phyloP scores from a whole-genome alignment of 2,888 invertebrate genomes.

The Ophion ventricosus region DNA sequence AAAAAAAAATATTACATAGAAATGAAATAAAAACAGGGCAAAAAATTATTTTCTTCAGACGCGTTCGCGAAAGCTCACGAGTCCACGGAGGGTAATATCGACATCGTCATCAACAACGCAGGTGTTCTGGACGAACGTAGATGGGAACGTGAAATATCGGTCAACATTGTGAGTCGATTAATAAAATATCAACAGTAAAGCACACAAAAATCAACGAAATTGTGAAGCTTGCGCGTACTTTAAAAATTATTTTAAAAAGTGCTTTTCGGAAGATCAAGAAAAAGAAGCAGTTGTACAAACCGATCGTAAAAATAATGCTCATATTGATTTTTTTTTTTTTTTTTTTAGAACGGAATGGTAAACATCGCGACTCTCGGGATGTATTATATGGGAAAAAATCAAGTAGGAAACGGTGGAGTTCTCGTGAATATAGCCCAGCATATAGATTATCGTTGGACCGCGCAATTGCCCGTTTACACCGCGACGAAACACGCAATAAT shows the following conservation, averaged over 20 bases:
- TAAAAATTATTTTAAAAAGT: not conserved
- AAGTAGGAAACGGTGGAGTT: constrained; percentile 82
- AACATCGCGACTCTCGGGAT: constrained; percentile 80
- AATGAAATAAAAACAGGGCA: not conserved
- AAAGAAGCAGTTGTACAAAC: no score
- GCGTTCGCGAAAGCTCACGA: constrained; percentile 89
- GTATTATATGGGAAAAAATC: constrained; percentile 81
- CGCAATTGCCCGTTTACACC: constrained; percentile 79
- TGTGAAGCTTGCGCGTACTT: not conserved
- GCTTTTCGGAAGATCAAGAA: no score
- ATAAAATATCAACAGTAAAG: not conserved
- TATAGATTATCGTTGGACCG: constrained; percentile 79
- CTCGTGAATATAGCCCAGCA: constrained; percentile 84
- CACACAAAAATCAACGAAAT: constrained; percentile 10
- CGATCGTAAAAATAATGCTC: not conserved
- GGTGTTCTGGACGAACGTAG: constrained; percentile 90
- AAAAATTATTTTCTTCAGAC: constrained; percentile 83
- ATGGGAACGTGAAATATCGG: constrained; percentile 90
- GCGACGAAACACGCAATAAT: constrained; percentile 81
- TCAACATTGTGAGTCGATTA: constrained; percentile 87
- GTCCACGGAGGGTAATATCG: constrained; percentile 87
- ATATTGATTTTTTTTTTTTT: constrained; percentile 7
- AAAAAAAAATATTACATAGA: not conserved
- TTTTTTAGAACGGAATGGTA: constrained; percentile 76
- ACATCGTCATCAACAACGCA: constrained; percentile 92